Percentiles rank a stretch among this genome's conserved stretches.
phyloP scores from a whole-genome alignment of 2,888 invertebrate species.

The Sicus ferrugineus region DNA sequence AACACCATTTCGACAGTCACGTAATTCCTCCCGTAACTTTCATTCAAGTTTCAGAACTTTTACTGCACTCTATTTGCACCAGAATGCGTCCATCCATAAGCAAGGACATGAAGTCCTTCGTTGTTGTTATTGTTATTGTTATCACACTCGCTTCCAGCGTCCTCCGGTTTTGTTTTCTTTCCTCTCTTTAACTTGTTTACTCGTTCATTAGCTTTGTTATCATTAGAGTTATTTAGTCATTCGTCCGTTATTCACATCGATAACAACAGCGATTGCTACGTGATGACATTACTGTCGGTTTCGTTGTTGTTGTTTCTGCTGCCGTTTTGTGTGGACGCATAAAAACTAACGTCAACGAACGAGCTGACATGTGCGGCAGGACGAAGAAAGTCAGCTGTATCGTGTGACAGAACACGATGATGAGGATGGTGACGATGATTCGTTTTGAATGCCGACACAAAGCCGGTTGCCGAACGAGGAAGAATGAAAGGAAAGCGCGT shows the following conservation, averaged over 20 bases:
- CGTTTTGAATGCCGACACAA: neutral
- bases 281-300: constrained; percentile 9
- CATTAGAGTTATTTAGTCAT: constrained; percentile 29
- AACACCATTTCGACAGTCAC: no score
- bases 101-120: neutral
- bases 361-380: neutral
- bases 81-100: no score
- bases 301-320: neutral
- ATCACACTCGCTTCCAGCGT: neutral
- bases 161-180: constrained; percentile 14
- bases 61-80: neutral
- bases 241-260: constrained; percentile 28
- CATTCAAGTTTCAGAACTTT: neutral
- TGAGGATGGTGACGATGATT: constrained; percentile 9
- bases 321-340: neutral
- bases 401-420: neutral
- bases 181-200: constrained; percentile 16
- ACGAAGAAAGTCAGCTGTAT: neutral
- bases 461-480: neutral
- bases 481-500: neutral
- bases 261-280: constrained; percentile 22
- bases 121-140: neutral
- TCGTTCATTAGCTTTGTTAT: constrained; percentile 31
- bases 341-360: constrained; percentile 13
- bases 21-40: no score